Conservation (phyloP, 2,888 invertebrate species). For the Diplazon laetatorius region DNA sequence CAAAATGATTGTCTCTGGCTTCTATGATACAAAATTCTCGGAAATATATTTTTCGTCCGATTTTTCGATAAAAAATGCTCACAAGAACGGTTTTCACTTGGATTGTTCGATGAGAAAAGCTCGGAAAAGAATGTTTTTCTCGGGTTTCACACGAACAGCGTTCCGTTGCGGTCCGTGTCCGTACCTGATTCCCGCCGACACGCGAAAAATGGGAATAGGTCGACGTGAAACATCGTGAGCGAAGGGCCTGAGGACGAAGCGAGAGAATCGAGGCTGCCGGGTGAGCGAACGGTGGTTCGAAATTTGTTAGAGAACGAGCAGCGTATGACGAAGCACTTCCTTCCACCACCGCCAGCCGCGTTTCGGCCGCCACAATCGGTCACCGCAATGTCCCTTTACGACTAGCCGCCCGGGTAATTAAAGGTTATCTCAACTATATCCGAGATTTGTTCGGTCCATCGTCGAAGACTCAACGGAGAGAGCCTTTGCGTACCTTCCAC, state of each 20-base stretch:
- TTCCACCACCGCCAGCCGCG: not conserved
- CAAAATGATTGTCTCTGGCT: too few relatives aligned
- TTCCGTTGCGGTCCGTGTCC: too few relatives aligned
- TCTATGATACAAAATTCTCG: too few relatives aligned
- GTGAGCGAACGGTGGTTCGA: slow-evolving; percentile 29
- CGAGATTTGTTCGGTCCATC: slow-evolving; percentile 61
- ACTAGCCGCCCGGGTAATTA: slow-evolving; percentile 65
- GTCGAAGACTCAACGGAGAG: slow-evolving; percentile 52
- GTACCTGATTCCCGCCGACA: too few relatives aligned
- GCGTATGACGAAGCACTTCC: slow-evolving; percentile 35
- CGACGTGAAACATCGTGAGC: not conserved
- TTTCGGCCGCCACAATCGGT: slow-evolving; percentile 18
- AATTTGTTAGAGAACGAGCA: slow-evolving; percentile 49
- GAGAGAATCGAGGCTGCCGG: slow-evolving; percentile 36
- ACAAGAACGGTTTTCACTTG: too few relatives aligned
- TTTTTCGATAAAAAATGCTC: too few relatives aligned
- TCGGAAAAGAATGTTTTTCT: too few relatives aligned
- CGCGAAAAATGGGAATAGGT: not conserved
- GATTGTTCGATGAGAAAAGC: too few relatives aligned
- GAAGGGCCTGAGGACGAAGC: slow-evolving; percentile 18
- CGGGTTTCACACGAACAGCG: too few relatives aligned
- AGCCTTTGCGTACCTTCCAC: slow-evolving; percentile 20
- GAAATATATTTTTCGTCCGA: too few relatives aligned
- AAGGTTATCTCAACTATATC: slow-evolving; percentile 65
- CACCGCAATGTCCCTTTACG: slow-evolving; percentile 59